phyloP scores from a whole-genome alignment of 2,113 vertebrate species.

The Leptosomus discolor region DNA sequence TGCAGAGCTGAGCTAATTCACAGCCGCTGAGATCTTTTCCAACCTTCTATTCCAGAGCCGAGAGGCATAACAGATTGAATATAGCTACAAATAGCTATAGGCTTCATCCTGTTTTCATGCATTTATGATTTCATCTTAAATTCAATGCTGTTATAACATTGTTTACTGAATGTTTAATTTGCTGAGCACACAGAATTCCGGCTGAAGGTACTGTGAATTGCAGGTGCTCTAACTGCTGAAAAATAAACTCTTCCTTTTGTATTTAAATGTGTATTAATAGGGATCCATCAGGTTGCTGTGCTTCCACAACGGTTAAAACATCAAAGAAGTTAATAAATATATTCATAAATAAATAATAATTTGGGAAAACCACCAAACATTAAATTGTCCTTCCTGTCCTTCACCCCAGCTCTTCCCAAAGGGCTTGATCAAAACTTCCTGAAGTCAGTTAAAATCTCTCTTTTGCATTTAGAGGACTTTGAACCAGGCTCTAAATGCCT shows the following conservation, averaged over 20 bases:
- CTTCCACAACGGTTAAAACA: constrained; percentile 23
- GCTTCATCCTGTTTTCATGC: constrained; percentile 25
- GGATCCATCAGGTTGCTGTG: neutral
- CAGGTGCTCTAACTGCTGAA: constrained; percentile 23
- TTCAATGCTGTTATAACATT: constrained; percentile 3
- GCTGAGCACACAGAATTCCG: constrained; percentile 33
- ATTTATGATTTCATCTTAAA: constrained; percentile 43
- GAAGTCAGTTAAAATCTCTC: neutral
- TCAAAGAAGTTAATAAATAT: constrained; percentile 5
- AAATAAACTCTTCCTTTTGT: constrained; percentile 21
- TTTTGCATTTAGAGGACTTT: neutral
- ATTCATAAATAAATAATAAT: neutral
- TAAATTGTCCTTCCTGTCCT: neutral
- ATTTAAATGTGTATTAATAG: constrained; percentile 37
- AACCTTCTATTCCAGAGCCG: neutral
- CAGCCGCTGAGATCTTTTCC: neutral
- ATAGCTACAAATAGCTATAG: constrained; percentile 21
- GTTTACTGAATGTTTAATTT: constrained; percentile 33
- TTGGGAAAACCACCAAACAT: neutral
- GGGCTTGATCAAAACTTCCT: neutral
- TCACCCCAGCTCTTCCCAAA: neutral
- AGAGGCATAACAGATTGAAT: constrained; percentile 13
- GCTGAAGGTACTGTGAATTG: constrained; percentile 1
- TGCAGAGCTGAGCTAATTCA: neutral
- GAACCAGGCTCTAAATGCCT: neutral